Percentiles rank a stretch among this genome's conserved stretches.
These are phyloP conservation scores for Lycodopsis pacificus DNA, from an alignment of 2,797 vertebrate genomes.

Conservation along the genomic window DNA sequence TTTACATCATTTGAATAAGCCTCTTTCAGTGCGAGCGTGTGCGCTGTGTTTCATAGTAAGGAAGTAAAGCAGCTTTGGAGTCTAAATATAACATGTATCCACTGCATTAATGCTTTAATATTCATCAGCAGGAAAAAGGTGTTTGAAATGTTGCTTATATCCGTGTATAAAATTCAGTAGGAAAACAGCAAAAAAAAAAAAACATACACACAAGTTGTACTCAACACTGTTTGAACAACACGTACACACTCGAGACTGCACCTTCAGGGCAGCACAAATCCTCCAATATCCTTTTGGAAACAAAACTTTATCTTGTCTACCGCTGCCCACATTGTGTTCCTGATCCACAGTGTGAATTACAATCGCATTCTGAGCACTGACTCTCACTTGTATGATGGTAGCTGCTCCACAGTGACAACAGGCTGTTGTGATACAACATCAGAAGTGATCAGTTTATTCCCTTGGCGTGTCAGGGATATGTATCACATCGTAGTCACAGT, in stretches of 20 bases:
- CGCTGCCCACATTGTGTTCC: constrained; percentile 21
- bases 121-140: constrained; percentile 79
- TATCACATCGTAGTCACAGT: constrained; percentile 1
- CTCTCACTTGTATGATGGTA: constrained; percentile 14
- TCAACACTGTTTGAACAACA: constrained; percentile 40
- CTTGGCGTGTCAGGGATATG: neutral
- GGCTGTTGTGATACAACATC: constrained; percentile 24
- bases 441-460: constrained; percentile 24
- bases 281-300: constrained; percentile 14
- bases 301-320: constrained; percentile 6
- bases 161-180: constrained; percentile 60
- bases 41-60: constrained; percentile 81
- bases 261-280: constrained; percentile 27
- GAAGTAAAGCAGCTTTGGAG: constrained; percentile 83
- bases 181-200: constrained; percentile 30
- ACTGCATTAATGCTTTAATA: constrained; percentile 80
- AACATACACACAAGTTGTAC: constrained; percentile 40
- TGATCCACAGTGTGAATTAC: constrained; percentile 31
- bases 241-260: neutral
- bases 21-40: constrained; percentile 79
- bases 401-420: constrained; percentile 21
- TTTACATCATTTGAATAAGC: constrained; percentile 87
- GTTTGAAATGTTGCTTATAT: constrained; percentile 70
- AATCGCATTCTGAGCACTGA: constrained; percentile 14
- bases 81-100: constrained; percentile 84